Base-by-base conservation (phyloP, 23 tunicate species). In the Halocynthia aurantium region DNA sequence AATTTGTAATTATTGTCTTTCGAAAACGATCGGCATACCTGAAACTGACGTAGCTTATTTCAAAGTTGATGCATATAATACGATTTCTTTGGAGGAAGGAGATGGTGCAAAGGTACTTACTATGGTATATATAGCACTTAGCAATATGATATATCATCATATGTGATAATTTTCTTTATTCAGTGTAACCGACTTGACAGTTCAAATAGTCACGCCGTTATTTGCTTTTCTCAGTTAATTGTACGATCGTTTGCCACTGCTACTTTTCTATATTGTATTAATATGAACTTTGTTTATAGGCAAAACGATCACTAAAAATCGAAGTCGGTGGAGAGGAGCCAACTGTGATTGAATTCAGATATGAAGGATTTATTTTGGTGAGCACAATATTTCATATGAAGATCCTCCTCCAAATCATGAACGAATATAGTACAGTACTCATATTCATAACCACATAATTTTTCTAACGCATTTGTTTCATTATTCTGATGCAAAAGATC, bases 311-410 rank as follows among this genome's bases (percentile, higher is more conserved):
- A 19, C 80, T 77, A 40, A 64, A 53, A 50, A 74, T 83, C 65
- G 86, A 77, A 68, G 49, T 83, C 65, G 86, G 86, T 10, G 86
- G 86, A 7, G 67, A 15, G 52, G 86, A 73, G 40, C 55, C 72
- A 18, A 63, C 55, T 50, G 10, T 52, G 11, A 81, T 83, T 13
- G 52, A 53, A 7, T 83, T 83, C 51, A 19, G 18, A n/a, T 74
- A 63, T 53, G 81, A 83, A 22, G 86, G 86, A 50, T 62, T 53
- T 52, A 52, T 75, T 52, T 62, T 71, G 75, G 86, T 83, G 65
- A 22, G 50, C 62, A 13, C 2, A 58, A 13, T 58, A 58, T 58
- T 58, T 15, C 4, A 58, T 13, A n/a, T 58, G 2, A 4, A n/a
- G 11, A 72, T 50, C 22, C 2, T n/a, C 40, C 40, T 12, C 2